Base-by-base conservation (phyloP, 2,113 vertebrate genomes). In the Esox niger region DNA sequence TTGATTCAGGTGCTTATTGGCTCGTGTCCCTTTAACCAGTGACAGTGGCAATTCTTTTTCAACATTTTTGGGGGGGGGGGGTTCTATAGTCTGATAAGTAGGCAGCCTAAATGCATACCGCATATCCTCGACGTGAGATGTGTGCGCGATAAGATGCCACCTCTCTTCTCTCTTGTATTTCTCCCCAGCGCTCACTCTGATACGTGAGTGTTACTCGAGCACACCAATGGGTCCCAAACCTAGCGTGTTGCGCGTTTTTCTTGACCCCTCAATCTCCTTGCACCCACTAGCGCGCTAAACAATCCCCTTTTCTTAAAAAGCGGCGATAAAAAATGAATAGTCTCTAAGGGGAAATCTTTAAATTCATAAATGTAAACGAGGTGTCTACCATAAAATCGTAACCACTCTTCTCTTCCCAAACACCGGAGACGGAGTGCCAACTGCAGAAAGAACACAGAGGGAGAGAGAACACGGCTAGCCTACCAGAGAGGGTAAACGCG, bases 261-360 rank as follows among this genome's bases (percentile, higher is more conserved):
- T 43, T 21, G 31, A 66, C 52, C 25, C 52, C 56, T 66, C 46
- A 38, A 35, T 70, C 47, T 62, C 60, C 23, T 35, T 6, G 59
- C 68, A 49, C 32, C 60, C 68, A 63, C 35, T 63, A 63, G 31
- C 55, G 25, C 56, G 56, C 56, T 32, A 54, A 52, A 65, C 30
- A 8, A 54, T 46, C 47, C 30, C 30, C 20, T 13, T 54, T 21
- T 64, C 38, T 46, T 13, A 13, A 2, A 46, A 15, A 17, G 43
- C 32, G 27, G 7, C 31, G n/a, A 65, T 30, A 47, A 21, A 30
- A 23, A 29, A 56, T 35, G 68, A 26, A 55, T n/a, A n/a, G n/a
- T n/a, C n/a, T n/a, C n/a, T n/a, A n/a, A n/a, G n/a, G n/a, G n/a
- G n/a, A n/a, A n/a, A n/a, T n/a, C n/a, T n/a, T n/a, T n/a, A n/a